These are phyloP conservation scores for Onychorhynchus coronatus DNA, from an alignment of 2,113 vertebrate species.

Conservation along the genomic window DNA sequence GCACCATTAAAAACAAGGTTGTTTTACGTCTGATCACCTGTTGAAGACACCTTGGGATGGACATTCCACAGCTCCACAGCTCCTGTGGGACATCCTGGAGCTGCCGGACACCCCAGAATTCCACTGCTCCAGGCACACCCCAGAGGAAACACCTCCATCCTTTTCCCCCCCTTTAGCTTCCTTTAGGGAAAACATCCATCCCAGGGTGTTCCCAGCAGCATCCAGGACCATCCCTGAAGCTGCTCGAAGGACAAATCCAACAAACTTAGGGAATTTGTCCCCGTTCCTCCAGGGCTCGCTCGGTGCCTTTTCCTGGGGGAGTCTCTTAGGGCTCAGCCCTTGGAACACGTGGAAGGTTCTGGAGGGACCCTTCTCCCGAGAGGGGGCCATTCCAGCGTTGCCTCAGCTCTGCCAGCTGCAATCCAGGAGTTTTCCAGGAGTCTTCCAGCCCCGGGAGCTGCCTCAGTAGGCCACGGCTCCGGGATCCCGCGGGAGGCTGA, in stretches of 20 bases:
- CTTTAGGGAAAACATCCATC: neutral
- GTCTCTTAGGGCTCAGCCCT: neutral
- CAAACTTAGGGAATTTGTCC: neutral
- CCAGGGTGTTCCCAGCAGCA: rapidly evolving
- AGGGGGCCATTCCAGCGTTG: slow-evolving; percentile 55
- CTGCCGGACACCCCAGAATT: neutral
- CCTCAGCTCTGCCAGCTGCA: neutral
- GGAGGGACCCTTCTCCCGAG: neutral
- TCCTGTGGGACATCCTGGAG: neutral
- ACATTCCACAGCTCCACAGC: neutral
- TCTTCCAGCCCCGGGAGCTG: slow-evolving; percentile 74
- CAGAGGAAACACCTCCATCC: neutral
- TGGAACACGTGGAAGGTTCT: neutral
- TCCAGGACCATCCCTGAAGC: neutral
- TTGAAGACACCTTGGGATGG: neutral
- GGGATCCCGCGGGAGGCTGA: slow-evolving; percentile 78
- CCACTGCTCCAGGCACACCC: neutral
- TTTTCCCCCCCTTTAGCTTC: neutral
- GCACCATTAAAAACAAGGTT: slow-evolving; percentile 27
- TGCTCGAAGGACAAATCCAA: neutral
- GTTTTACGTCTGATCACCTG: neutral
- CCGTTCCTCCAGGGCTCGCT: neutral
- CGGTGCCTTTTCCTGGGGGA: neutral
- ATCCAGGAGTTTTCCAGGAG: neutral
- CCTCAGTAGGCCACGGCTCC: slow-evolving; percentile 83